Base-by-base conservation (phyloP, 2,888 invertebrate species). In the Melinaea marsaeus region DNA sequence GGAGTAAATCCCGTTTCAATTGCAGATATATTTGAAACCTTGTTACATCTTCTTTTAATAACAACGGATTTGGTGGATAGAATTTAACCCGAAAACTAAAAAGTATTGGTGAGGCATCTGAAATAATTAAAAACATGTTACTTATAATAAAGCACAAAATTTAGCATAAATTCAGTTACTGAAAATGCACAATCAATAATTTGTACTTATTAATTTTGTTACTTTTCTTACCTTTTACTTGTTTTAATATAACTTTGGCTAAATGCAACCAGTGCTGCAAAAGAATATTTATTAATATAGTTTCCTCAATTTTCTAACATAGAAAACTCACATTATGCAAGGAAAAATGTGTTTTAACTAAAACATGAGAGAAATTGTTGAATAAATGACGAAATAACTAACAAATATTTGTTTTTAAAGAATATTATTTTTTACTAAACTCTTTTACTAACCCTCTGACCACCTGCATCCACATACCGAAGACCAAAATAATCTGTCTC, bases 31-130 rank as follows among this genome's bases (percentile, higher is more conserved):
- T 94, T 88, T 98, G 98, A 88, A 99, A 99, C 77, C 98, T 93
- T 69, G 98, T 97, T 69, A 97, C 95, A 86, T 98, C 97, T 83
- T 98, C 99, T 84, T 97, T 97, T 71, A 99, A 91, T 61, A 96
- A 93, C 83, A 96, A 93, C 13, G 99, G 98, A 89, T 99, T 98
- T 63, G 97, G 96, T 13, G 99, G 99, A 85, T 99, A 99, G 88
- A 98, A 99, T 91, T 99, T 99, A 70, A 99, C 97, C 69, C 99
- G 96, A 86, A 99, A 97, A 88, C 98, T 98, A 83, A 99, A 96
- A 66, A 98, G 90, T 78, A 97, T 95, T 67, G 97, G 97, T 75
- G 96, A 95, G 77, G 98, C 94, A 88, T 98, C 98, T 97, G 92
- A 11, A 92, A 84, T 9, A 32, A 51, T 32, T 51, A 9, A 7